Percentiles rank a stretch among this genome's conserved stretches.
Conservation (phyloP, 2,797 vertebrate species). For the Poecilia wingei region DNA sequence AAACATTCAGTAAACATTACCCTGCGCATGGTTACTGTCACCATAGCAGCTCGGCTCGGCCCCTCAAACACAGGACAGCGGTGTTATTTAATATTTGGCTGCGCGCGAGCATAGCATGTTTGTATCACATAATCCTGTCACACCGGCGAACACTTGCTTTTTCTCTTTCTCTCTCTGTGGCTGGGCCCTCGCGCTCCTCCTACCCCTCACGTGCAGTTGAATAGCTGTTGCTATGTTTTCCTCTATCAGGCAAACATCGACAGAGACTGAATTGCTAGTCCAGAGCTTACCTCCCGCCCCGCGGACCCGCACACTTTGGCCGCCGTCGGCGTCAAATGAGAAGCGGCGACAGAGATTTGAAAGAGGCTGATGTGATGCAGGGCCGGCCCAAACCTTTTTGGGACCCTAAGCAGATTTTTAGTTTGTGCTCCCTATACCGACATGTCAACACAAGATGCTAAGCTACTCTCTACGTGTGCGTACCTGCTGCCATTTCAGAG, state of each 20-base stretch:
- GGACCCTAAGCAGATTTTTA: too few relatives aligned
- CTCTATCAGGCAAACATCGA: constrained; percentile 73
- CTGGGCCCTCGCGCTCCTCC: constrained; percentile 28
- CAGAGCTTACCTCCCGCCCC: constrained; percentile 54
- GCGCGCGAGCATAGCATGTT: constrained; percentile 78
- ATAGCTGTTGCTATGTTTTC: constrained; percentile 82
- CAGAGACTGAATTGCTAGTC: constrained; percentile 46
- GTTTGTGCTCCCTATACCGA: too few relatives aligned
- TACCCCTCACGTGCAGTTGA: constrained; percentile 23
- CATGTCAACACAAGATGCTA: too few relatives aligned
- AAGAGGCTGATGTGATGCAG: background rate
- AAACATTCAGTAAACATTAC: constrained; percentile 94
- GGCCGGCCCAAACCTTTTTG: too few relatives aligned
- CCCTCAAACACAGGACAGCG: constrained; percentile 87
- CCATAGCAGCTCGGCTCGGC: constrained; percentile 87
- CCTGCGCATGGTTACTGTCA: constrained; percentile 91
- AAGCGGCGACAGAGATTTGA: constrained; percentile 36
- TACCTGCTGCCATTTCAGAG: too few relatives aligned
- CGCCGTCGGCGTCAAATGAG: constrained; percentile 45
- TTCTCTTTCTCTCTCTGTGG: too few relatives aligned
- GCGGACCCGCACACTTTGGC: constrained; percentile 44
- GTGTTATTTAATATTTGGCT: constrained; percentile 92
- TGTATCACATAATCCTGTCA: constrained; percentile 75
- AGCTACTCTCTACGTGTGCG: too few relatives aligned
- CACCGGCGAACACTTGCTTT: constrained; percentile 53